A percentile compares a stretch with the other conserved stretches of the same genome.
These are phyloP conservation scores for Chloroceryle inda DNA, from an alignment of 2,797 vertebrate species.

Conservation along the genomic window DNA sequence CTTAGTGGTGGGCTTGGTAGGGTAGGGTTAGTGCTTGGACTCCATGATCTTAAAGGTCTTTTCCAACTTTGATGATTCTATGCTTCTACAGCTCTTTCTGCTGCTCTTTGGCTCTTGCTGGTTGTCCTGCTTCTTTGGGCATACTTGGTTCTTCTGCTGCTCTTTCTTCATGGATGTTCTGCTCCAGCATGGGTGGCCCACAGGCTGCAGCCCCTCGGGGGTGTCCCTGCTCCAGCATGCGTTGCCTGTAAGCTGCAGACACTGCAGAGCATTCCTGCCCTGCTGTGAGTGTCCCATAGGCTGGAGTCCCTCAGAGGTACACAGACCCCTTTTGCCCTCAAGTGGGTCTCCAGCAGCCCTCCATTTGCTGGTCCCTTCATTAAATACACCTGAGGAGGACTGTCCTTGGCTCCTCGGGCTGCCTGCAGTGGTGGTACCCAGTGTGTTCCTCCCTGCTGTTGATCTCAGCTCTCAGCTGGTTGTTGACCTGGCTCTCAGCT, in stretches of 20 bases:
- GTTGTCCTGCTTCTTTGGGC: neutral
- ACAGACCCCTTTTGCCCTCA: neutral
- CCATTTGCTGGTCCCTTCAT: neutral
- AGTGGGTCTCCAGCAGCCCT: neutral
- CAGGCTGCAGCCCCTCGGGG: neutral
- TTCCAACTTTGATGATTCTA: too few species aligned
- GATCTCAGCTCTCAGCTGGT: neutral
- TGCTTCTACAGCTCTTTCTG: neutral
- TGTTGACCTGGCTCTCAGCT: neutral
- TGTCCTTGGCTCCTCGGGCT: neutral
- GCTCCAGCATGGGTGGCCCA: too few species aligned
- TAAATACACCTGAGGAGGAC: neutral
- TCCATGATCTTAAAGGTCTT: too few species aligned
- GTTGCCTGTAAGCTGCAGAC: neutral
- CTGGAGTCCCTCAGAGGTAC: fast-evolving
- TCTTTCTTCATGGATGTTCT: neutral
- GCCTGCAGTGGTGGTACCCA: fast-evolving
- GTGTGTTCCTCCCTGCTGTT: neutral
- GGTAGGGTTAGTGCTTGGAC: too few species aligned
- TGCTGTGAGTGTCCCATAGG: fast-evolving
- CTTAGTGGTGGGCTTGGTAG: too few species aligned
- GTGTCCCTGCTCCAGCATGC: neutral
- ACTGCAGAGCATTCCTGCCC: neutral
- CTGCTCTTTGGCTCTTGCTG: neutral
- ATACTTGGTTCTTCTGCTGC: neutral